phyloP scores from a whole-genome alignment of 2,888 invertebrate genomes.

The Venusia cambrica region DNA sequence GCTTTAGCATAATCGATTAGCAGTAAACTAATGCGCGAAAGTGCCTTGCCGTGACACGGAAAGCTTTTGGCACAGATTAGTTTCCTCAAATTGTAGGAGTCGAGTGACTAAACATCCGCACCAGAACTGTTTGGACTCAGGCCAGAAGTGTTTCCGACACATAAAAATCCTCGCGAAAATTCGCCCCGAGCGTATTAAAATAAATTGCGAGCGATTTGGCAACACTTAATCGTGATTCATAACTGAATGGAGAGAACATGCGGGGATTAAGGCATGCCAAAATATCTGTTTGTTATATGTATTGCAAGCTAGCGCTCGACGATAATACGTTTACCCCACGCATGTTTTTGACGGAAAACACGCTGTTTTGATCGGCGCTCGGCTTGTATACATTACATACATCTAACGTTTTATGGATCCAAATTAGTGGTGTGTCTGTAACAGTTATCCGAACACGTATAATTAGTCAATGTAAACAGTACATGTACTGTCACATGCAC shows the following conservation, averaged over 20 bases:
- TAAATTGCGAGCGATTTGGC: slow-evolving; percentile 80
- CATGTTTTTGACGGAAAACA: slow-evolving; percentile 41
- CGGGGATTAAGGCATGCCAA: slow-evolving; percentile 69
- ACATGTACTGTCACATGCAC: slow-evolving; percentile 35
- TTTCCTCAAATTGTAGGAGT: slow-evolving; percentile 74
- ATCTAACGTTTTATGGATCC: slow-evolving; percentile 22
- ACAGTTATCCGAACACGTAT: slow-evolving; percentile 21
- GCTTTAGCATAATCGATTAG: slow-evolving; percentile 57
- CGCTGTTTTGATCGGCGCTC: slow-evolving; percentile 37
- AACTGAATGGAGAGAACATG: slow-evolving; percentile 67
- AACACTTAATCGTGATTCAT: slow-evolving; percentile 80
- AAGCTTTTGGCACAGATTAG: slow-evolving; percentile 73
- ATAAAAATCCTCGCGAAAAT: slow-evolving; percentile 77
- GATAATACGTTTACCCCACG: slow-evolving; percentile 45
- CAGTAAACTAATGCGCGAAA: slow-evolving; percentile 46
- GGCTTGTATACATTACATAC: slow-evolving; percentile 12
- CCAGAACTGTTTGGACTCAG: slow-evolving; percentile 62
- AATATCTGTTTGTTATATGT: slow-evolving; percentile 58
- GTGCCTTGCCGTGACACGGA: slow-evolving; percentile 57
- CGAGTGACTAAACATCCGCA: slow-evolving; percentile 78
- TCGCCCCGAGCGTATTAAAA: slow-evolving; percentile 77
- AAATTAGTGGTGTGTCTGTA: slow-evolving; percentile 25
- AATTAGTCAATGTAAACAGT: slow-evolving; percentile 32
- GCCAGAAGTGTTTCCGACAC: slow-evolving; percentile 80
- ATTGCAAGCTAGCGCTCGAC: slow-evolving; percentile 45